phyloP scores from a whole-genome alignment of 2,888 invertebrate species.

The Drosophila atripex region DNA sequence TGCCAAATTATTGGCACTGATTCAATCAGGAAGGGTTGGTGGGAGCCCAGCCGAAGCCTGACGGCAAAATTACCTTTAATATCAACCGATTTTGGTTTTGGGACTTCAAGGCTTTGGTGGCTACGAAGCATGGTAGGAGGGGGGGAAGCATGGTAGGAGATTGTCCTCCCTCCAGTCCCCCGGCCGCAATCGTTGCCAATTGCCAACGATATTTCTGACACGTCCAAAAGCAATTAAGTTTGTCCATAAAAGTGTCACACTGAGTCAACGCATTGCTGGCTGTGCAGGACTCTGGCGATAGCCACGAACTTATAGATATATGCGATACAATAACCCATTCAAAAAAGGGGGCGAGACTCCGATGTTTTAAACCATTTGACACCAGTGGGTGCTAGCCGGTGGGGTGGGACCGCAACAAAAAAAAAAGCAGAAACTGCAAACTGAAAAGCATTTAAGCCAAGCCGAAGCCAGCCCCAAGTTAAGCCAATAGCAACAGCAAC shows the following conservation, averaged over 20 bases:
- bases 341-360: slow-evolving; percentile 40
- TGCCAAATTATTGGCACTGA: slow-evolving; percentile 78
- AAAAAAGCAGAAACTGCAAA: slow-evolving; percentile 29
- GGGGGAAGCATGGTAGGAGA: too few species aligned
- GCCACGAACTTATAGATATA: slow-evolving; percentile 42
- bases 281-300: slow-evolving; percentile 18
- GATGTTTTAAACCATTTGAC: slow-evolving; percentile 75
- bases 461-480: slow-evolving; percentile 56
- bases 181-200: slow-evolving; percentile 3
- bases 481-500: slow-evolving; percentile 60
- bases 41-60: slow-evolving; percentile 2
- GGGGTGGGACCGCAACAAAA: slow-evolving; percentile 33
- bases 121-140: too few species aligned
- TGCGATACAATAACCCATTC: slow-evolving; percentile 53
- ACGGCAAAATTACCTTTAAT: slow-evolving; percentile 45
- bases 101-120: slow-evolving; percentile 5
- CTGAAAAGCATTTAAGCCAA: slow-evolving; percentile 59
- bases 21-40: slow-evolving; percentile 63
- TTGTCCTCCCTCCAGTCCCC: not conserved
- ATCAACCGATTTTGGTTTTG: slow-evolving; percentile 29
- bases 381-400: slow-evolving; percentile 52
- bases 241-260: slow-evolving; percentile 63
- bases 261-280: slow-evolving; percentile 55
- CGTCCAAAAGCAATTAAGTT: slow-evolving; percentile 73
- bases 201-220: slow-evolving; percentile 55